phyloP scores from a whole-genome alignment of 2,797 vertebrate genomes.

The Gorsachius magnificus region DNA sequence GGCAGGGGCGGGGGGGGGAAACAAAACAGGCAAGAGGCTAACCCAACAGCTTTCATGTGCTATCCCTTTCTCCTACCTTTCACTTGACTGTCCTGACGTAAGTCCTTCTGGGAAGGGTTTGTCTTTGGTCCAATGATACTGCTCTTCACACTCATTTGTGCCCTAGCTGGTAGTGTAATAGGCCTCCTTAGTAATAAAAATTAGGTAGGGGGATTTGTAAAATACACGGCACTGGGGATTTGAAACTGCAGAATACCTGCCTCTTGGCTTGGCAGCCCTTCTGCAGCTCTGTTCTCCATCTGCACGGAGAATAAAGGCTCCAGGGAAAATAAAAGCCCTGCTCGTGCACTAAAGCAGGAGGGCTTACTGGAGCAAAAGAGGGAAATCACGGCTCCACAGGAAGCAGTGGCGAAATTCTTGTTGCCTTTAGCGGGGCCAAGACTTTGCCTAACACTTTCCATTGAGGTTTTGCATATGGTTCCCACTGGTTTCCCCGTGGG shows the following conservation, averaged over 20 bases:
- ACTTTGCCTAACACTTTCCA: not conserved
- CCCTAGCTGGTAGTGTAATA: not conserved
- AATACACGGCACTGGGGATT: not conserved
- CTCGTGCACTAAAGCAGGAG: not conserved
- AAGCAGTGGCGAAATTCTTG: not conserved
- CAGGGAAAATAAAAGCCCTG: not conserved
- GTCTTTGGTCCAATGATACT: not conserved
- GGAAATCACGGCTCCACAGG: not conserved
- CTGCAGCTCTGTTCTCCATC: constrained; percentile 1
- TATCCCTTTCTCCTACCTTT: not conserved
- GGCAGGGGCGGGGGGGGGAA: not conserved
- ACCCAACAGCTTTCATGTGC: not conserved
- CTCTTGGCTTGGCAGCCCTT: not conserved
- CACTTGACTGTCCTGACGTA: not conserved
- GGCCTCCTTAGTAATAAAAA: not conserved
- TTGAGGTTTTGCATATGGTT: not conserved
- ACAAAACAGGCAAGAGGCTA: not conserved
- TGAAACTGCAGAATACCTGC: not conserved
- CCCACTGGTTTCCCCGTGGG: not conserved
- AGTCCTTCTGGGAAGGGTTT: not conserved
- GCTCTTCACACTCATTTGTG: not conserved
- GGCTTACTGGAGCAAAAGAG: not conserved
- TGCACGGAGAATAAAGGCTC: constrained; percentile 4
- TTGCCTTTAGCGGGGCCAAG: not conserved
- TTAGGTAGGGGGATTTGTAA: not conserved